These are phyloP conservation scores for Iselma pallidipennis DNA, from an alignment of 2,888 invertebrate species.

Conservation along the genomic window DNA sequence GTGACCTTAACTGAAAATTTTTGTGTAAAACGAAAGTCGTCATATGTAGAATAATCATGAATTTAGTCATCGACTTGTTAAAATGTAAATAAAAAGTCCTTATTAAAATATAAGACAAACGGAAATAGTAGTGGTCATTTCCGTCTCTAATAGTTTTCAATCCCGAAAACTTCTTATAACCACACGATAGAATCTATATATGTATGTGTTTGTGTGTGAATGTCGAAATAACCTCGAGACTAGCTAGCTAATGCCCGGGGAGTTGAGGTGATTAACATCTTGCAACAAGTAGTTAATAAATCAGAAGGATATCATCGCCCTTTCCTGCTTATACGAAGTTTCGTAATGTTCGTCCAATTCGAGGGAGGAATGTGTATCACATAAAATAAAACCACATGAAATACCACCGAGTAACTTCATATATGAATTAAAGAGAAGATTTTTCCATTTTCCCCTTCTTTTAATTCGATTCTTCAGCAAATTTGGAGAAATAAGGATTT, in stretches of 20 bases:
- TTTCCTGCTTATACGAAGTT: slow-evolving; percentile 28
- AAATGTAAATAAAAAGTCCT: too few species aligned
- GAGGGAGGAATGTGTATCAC: background rate
- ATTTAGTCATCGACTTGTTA: too few species aligned
- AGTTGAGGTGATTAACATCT: slow-evolving; percentile 50
- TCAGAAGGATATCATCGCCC: slow-evolving; percentile 48
- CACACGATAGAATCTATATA: background rate
- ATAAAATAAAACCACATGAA: background rate
- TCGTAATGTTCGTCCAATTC: slow-evolving; percentile 8
- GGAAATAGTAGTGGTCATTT: background rate
- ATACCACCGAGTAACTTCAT: background rate
- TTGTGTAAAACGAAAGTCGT: too few species aligned
- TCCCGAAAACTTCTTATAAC: too few species aligned
- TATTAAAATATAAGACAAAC: too few species aligned
- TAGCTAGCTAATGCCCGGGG: slow-evolving; percentile 34
- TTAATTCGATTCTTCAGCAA: background rate
- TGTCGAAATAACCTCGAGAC: slow-evolving; percentile 27
- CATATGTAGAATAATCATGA: too few species aligned
- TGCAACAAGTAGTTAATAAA: slow-evolving; percentile 55
- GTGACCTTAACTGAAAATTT: too few species aligned
- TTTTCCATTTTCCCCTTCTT: background rate
- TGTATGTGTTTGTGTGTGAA: background rate
- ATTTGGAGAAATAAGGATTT: background rate
- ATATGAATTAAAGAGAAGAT: background rate
- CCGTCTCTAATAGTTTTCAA: background rate